Percentiles rank a stretch among this genome's conserved stretches.
These are phyloP conservation scores for Argyresthia albistria DNA, from an alignment of 2,888 invertebrate genomes.

Conservation along the genomic window DNA sequence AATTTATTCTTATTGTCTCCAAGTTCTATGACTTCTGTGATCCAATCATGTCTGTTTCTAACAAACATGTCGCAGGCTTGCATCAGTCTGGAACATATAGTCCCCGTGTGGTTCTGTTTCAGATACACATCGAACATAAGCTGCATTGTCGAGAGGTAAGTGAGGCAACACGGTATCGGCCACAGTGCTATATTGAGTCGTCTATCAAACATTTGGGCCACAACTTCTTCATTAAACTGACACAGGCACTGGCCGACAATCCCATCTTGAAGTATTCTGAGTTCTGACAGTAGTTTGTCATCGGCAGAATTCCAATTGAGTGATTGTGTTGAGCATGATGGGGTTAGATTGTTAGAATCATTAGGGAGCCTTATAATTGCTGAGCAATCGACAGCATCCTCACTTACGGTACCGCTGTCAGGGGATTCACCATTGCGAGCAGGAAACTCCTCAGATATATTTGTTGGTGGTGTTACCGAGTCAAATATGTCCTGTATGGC, in stretches of 20 bases:
- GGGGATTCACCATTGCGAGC: slow-evolving; percentile 58
- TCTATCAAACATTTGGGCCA: slow-evolving; percentile 81
- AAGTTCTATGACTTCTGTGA: slow-evolving; percentile 86
- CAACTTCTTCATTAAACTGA: slow-evolving; percentile 78
- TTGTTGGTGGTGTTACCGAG: slow-evolving; percentile 44
- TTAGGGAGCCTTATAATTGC: slow-evolving; percentile 45
- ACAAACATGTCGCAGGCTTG: slow-evolving; percentile 86
- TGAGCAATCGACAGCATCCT: slow-evolving; percentile 65
- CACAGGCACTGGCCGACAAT: slow-evolving; percentile 86
- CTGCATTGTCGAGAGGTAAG: slow-evolving; percentile 88
- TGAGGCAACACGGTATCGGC: slow-evolving; percentile 71
- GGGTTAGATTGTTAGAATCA: slow-evolving; percentile 43
- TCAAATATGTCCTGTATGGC: slow-evolving; percentile 56
- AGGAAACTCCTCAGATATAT: slow-evolving; percentile 54
- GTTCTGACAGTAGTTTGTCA: slow-evolving; percentile 58
- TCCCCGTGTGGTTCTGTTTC: slow-evolving; percentile 86
- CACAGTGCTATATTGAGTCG: slow-evolving; percentile 63
- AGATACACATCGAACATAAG: slow-evolving; percentile 87
- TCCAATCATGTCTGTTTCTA: slow-evolving; percentile 85
- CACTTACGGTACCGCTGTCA: slow-evolving; percentile 63
- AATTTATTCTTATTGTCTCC: slow-evolving; percentile 85
- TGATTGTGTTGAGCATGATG: slow-evolving; percentile 46
- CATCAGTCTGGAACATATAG: slow-evolving; percentile 85
- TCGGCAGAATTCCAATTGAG: slow-evolving; percentile 48
- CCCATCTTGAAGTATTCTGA: slow-evolving; percentile 75